A percentile compares a stretch with the other conserved stretches of the same genome.
Conservation (phyloP, 1,140 invertebrate genomes). For the Babylonia areolata region DNA sequence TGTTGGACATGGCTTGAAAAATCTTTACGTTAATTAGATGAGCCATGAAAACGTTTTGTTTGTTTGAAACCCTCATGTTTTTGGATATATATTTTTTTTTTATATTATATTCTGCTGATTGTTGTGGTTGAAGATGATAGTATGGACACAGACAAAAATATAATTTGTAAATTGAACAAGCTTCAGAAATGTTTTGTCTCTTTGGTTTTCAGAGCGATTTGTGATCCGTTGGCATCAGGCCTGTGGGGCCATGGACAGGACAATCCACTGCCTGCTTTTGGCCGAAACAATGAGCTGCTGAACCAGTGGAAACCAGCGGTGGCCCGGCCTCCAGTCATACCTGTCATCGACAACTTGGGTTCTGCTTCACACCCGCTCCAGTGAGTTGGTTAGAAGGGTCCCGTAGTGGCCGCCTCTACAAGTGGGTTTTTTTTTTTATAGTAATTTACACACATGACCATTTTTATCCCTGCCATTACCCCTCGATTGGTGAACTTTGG, state of each 20-base stretch:
- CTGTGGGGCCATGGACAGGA: conserved; percentile 4
- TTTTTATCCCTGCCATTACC: too few relatives aligned
- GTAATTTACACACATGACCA: too few relatives aligned
- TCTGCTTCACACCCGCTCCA: background rate
- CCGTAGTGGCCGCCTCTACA: too few relatives aligned
- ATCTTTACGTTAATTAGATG: too few relatives aligned
- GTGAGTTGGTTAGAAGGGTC: background rate
- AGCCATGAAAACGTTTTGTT: too few relatives aligned
- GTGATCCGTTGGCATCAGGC: conserved; percentile 43
- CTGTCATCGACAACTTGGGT: conserved; percentile 58
- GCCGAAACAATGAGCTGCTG: conserved; percentile 42
- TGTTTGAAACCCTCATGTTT: too few relatives aligned
- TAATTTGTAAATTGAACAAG: too few relatives aligned
- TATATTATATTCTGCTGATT: background rate
- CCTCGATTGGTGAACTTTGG: too few relatives aligned
- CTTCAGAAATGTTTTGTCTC: too few relatives aligned
- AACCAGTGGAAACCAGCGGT: background rate
- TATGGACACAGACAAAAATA: background rate
- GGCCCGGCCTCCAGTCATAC: conserved; percentile 30
- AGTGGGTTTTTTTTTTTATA: too few relatives aligned
- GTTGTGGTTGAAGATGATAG: background rate
- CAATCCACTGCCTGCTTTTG: background rate
- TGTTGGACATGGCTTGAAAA: too few relatives aligned
- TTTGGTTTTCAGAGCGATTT: conserved; percentile 50
- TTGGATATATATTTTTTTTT: background rate